phyloP scores from a whole-genome alignment of 2,888 invertebrate genomes.

The Parnassius smintheus region DNA sequence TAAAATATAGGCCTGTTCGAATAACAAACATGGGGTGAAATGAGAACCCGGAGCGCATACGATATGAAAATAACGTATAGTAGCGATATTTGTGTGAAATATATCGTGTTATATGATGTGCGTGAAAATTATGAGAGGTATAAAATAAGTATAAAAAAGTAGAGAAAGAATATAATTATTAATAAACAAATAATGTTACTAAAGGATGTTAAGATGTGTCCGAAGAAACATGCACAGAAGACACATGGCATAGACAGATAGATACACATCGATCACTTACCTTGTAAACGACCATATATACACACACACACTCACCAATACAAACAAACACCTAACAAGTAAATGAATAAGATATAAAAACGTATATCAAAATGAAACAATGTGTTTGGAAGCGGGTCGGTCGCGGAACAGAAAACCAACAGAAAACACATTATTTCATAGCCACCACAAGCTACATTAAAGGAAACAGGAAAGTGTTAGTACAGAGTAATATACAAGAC shows the following conservation, averaged over 20 bases:
- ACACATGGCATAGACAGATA: slow-evolving; percentile 59
- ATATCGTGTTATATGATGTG: slow-evolving; percentile 65
- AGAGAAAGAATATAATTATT: slow-evolving; percentile 53
- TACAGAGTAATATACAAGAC: slow-evolving; percentile 63
- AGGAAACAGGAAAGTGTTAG: slow-evolving; percentile 63
- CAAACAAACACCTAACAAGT: slow-evolving; percentile 44
- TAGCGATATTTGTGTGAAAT: slow-evolving; percentile 42
- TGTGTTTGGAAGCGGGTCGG: slow-evolving; percentile 47
- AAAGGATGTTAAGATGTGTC: slow-evolving; percentile 49
- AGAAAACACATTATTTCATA: slow-evolving; percentile 66
- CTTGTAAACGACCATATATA: slow-evolving; percentile 42
- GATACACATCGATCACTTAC: slow-evolving; percentile 71
- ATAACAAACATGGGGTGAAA: slow-evolving; percentile 14
- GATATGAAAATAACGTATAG: slow-evolving; percentile 2
- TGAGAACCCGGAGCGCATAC: slow-evolving; percentile 3
- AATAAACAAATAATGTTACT: slow-evolving; percentile 47
- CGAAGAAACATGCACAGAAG: slow-evolving; percentile 62
- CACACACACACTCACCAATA: slow-evolving; percentile 36
- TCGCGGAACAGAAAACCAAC: slow-evolving; percentile 5
- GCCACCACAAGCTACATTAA: slow-evolving; percentile 68
- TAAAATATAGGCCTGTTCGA: slow-evolving; percentile 26
- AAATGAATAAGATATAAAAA: slow-evolving; percentile 49
- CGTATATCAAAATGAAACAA: slow-evolving; percentile 64
- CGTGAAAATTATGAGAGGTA: slow-evolving; percentile 72
- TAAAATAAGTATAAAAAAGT: slow-evolving; percentile 56